Evolutionary conservation across 2,888 invertebrate genomes (phyloP).

Genomic region (Arenicola marina): DNA sequence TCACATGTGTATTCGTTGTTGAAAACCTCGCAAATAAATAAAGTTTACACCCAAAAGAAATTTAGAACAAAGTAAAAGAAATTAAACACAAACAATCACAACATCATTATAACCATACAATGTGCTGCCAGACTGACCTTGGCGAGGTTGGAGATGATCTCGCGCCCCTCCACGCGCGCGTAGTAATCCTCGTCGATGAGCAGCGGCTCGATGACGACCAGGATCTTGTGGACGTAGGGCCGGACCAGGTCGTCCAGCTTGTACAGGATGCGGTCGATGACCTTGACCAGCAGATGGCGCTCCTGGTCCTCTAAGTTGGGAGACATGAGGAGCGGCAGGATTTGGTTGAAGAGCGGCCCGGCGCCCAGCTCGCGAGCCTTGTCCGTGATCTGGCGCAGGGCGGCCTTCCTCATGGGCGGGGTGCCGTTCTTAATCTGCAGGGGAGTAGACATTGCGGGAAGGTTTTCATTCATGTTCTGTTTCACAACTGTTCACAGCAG

Average conservation of each 20-base stretch:
- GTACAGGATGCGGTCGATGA: slow-evolving; percentile 94
- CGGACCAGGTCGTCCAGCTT: slow-evolving; percentile 97
- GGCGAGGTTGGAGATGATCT: slow-evolving; percentile 98
- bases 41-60: no score
- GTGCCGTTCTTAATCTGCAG: slow-evolving; percentile 99
- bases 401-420: slow-evolving; percentile 97
- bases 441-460: no score
- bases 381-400: slow-evolving; percentile 95
- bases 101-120: no score
- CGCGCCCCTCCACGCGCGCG: slow-evolving; percentile 97
- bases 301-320: slow-evolving; percentile 99
- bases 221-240: slow-evolving; percentile 99
- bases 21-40: no score
- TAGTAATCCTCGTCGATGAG: slow-evolving; percentile 99
- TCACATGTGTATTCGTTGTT: no score
- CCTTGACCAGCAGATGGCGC: slow-evolving; percentile 94
- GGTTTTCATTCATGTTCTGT: no score
- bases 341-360: slow-evolving; percentile 98
- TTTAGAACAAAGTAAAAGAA: no score
- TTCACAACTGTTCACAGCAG: no score
- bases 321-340: slow-evolving; percentile 98
- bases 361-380: slow-evolving; percentile 98
- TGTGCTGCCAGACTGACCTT: slow-evolving; percentile 66
- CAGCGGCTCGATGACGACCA: slow-evolving; percentile 98
- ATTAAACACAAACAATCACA: no score